Evolutionary conservation across 1,140 invertebrate species (phyloP).

Genomic region (Saccostrea glomerata): DNA sequence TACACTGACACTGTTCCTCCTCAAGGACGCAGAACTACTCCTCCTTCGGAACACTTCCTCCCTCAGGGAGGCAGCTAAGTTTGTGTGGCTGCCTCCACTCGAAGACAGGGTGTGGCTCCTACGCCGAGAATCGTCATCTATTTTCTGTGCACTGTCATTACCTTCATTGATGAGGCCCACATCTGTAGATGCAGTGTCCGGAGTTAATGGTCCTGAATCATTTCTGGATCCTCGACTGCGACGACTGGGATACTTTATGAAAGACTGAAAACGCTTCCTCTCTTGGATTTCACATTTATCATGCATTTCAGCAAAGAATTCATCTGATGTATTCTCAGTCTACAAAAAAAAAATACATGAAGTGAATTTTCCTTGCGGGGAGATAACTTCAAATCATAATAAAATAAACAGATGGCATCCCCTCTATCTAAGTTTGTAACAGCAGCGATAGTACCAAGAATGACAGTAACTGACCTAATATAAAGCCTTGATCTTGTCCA

Average conservation of each 20-base stretch:
- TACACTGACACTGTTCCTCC: conserved; percentile 35
- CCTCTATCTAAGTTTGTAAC: too few relatives aligned
- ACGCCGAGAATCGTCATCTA: not conserved
- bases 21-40: conserved; percentile 44
- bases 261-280: conserved; percentile 87
- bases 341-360: not conserved
- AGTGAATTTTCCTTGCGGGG: not conserved
- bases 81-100: not conserved
- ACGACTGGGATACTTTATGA: conserved; percentile 83
- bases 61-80: conserved; percentile 25
- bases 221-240: conserved; percentile 75
- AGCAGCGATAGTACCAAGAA: too few relatives aligned
- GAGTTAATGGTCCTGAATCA: conserved; percentile 56
- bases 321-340: conserved; percentile 89
- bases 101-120: conserved; percentile 25
- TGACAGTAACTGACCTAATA: too few relatives aligned
- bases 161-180: not conserved
- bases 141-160: not conserved
- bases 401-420: too few relatives aligned
- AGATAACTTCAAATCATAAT: too few relatives aligned
- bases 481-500: too few relatives aligned
- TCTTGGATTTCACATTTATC: conserved; percentile 88
- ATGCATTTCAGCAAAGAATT: conserved; percentile 85
- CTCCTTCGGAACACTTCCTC: conserved; percentile 47
- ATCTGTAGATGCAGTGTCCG: conserved; percentile 53